phyloP scores from a whole-genome alignment of 2,113 vertebrate species.

The Psettodes erumei region DNA sequence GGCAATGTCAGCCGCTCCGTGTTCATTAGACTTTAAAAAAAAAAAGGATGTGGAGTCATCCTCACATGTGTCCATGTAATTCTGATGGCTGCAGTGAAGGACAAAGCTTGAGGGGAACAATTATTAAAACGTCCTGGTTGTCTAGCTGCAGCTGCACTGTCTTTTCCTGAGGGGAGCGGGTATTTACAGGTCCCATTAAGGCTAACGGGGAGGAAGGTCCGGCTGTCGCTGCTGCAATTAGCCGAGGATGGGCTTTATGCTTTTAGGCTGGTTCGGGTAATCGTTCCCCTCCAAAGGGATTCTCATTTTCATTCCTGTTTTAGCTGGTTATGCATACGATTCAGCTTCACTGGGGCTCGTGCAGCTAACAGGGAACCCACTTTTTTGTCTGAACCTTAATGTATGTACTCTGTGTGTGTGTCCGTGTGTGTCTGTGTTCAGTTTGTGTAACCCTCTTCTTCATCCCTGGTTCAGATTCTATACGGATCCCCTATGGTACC shows the following conservation, averaged over 20 bases:
- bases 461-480: slow-evolving; percentile 87
- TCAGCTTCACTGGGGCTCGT: slow-evolving; percentile 17
- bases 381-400: slow-evolving; percentile 50
- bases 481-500: slow-evolving; percentile 88
- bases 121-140: slow-evolving; percentile 42
- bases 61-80: background rate
- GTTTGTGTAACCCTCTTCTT: slow-evolving; percentile 81
- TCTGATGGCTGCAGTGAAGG: slow-evolving; percentile 7
- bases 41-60: slow-evolving; percentile 4
- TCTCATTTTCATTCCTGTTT: slow-evolving; percentile 47
- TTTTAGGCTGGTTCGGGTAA: slow-evolving; percentile 43
- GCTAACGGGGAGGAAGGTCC: slow-evolving; percentile 55
- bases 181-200: slow-evolving; percentile 67
- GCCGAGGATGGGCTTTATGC: slow-evolving; percentile 42
- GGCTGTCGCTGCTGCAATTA: slow-evolving; percentile 57
- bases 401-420: slow-evolving; percentile 48
- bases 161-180: slow-evolving; percentile 34
- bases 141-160: slow-evolving; percentile 29
- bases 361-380: slow-evolving; percentile 26
- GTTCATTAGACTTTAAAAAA: slow-evolving; percentile 10
- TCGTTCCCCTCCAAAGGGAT: slow-evolving; percentile 47
- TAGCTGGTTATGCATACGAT: slow-evolving; percentile 28
- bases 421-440: slow-evolving; percentile 28
- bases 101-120: slow-evolving; percentile 5
- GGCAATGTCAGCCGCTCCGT: slow-evolving; percentile 1